Evolutionary conservation across 1,140 invertebrate species (phyloP), one percentile per base, ranked within the genome.

Genomic region (Drosophila seguyi): DNA sequence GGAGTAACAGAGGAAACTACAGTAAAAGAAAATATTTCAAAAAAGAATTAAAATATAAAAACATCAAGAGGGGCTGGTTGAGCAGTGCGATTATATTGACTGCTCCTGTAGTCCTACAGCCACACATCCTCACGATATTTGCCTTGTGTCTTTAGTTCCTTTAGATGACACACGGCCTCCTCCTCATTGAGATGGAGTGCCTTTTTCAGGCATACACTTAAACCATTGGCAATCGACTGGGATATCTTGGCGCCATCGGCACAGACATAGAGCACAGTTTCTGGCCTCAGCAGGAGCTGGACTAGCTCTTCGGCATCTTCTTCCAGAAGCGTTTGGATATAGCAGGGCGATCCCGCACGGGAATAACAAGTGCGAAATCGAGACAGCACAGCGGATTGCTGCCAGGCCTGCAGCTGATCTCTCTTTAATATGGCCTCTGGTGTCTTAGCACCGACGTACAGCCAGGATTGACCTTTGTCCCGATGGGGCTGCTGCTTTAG

Each of bases 401-500:
- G n/a, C 90, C 94, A 95, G 2, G 76, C 36, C 6, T 62, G 4
- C 7, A 92, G 44, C 11, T 83, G 41, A 6, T 91, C 56, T 10
- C 55, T 56, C n/a, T 88, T 87, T 0, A 81, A 56, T n/a, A 83
- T 95, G 61, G 94, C 94, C 6, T 94, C 81, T 44, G 93, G 91
- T 91, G 95, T 94, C 58, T 96, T 94, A 87, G 96, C 97, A 2
- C 97, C 97, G 94, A 95, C 96, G 92, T 96, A 97, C 14, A 98
- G 91, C 92, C 94, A 95, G 11, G 93, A 92, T 57, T 93, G 90
- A 14, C 94, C 94, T 44, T 81, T 79, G 52, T 72, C 75, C 79
- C 41, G 88, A 81, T 47, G 53, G 2, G 11, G 5, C 25, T 71
- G n/a, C 4, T 52, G 58, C 25, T 47, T 48, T 0, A 53, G 6